Evolutionary conservation across 2,797 vertebrate genomes (phyloP).

Genomic region (Cottoperca gobio): DNA sequence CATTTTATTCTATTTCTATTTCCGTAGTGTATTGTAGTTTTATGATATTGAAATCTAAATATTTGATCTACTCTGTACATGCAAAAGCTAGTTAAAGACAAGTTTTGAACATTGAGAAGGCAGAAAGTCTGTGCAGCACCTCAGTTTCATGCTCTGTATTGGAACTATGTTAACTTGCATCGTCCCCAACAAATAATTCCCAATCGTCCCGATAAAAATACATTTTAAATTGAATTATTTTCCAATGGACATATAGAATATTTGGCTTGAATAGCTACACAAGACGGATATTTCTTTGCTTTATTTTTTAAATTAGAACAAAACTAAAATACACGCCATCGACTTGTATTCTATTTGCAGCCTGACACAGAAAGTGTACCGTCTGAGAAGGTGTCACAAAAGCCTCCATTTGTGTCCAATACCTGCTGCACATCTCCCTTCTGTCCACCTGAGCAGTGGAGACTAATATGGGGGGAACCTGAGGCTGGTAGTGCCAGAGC

Average conservation of each 20-base stretch:
- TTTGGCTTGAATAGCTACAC: not conserved
- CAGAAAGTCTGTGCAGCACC: too few species aligned
- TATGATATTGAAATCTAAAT: too few species aligned
- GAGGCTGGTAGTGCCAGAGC: constrained; percentile 75
- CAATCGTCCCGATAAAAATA: too few species aligned
- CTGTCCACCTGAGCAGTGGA: constrained; percentile 67
- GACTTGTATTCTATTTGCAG: not conserved
- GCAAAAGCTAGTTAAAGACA: too few species aligned
- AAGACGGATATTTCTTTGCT: not conserved
- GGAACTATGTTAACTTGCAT: too few species aligned
- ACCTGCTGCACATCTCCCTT: constrained; percentile 56
- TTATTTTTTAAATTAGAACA: not conserved
- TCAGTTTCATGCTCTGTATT: too few species aligned
- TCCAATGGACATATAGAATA: not conserved
- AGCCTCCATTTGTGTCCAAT: constrained; percentile 50
- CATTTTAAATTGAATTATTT: too few species aligned
- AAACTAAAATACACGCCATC: not conserved
- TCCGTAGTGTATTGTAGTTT: too few species aligned
- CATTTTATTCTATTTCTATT: too few species aligned
- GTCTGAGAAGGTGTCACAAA: constrained; percentile 43
- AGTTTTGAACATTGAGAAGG: too few species aligned
- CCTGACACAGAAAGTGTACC: constrained; percentile 37
- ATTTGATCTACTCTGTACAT: too few species aligned
- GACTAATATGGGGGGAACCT: constrained; percentile 56
- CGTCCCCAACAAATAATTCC: too few species aligned